A percentile compares a stretch with the other conserved stretches of the same genome.
Evolutionary conservation across 2,113 vertebrate species (phyloP).

Genomic region (Vombatus ursinus): DNA sequence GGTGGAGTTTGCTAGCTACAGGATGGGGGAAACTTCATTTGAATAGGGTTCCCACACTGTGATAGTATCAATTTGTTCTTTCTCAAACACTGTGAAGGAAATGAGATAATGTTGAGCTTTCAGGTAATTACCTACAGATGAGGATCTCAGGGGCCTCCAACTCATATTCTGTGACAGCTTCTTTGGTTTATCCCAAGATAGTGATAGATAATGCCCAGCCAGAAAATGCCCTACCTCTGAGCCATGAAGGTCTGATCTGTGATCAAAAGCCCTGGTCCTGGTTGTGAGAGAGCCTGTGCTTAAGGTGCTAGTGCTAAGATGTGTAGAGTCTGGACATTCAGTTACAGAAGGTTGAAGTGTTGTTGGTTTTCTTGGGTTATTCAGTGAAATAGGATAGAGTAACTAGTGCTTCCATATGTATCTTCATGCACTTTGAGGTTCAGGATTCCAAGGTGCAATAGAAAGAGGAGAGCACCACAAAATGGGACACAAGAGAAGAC

Average conservation of each 20-base stretch:
- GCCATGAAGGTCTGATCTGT: background rate
- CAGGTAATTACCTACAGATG: background rate
- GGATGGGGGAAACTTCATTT: background rate
- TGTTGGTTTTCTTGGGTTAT: background rate
- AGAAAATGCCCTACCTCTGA: background rate
- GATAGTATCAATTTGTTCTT: background rate
- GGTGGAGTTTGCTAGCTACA: background rate
- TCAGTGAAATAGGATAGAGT: background rate
- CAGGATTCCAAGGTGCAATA: background rate
- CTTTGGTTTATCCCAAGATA: background rate
- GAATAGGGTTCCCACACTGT: background rate
- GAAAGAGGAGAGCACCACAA: background rate
- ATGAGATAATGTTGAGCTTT: background rate
- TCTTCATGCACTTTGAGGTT: background rate
- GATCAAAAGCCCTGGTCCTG: background rate
- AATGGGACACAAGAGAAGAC: background rate
- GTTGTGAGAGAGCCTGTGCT: background rate
- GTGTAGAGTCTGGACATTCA: background rate
- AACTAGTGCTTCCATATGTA: background rate
- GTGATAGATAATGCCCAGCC: background rate
- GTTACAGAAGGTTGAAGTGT: background rate
- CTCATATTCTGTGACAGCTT: background rate
- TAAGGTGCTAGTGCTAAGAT: background rate
- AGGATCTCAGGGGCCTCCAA: background rate
- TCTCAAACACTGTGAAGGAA: background rate